These are phyloP conservation scores for Syngnathus typhle DNA, from an alignment of 2,113 vertebrate genomes.

Conservation along the genomic window DNA sequence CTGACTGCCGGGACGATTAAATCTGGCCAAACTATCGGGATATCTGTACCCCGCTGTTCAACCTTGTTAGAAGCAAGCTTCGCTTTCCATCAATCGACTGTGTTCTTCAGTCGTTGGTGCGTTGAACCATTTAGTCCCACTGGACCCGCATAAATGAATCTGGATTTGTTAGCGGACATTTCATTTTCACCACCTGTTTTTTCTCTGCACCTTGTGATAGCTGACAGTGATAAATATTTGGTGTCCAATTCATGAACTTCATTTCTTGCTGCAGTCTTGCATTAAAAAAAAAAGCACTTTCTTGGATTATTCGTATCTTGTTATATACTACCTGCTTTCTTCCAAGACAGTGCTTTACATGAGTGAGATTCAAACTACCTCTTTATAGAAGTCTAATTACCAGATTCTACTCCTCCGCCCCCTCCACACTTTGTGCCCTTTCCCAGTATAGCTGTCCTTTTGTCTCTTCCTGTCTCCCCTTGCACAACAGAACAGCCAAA, in stretches of 20 bases:
- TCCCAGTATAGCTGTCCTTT: not conserved
- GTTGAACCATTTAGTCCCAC: not conserved
- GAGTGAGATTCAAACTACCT: slow-evolving; percentile 14
- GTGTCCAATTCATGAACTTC: not conserved
- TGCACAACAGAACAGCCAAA: slow-evolving; percentile 51
- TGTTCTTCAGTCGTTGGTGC: not conserved
- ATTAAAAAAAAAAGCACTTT: not conserved
- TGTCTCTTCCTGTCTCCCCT: not conserved
- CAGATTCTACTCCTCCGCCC: slow-evolving; percentile 12
- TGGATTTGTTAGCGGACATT: not conserved
- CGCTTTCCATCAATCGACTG: not conserved
- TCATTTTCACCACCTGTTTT: not conserved
- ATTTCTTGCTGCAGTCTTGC: not conserved
- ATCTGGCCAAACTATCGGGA: not conserved
- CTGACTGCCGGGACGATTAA: not conserved
- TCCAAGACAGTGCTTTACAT: slow-evolving; percentile 6
- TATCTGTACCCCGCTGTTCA: not conserved
- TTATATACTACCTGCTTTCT: not conserved
- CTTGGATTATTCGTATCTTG: slow-evolving; percentile 1
- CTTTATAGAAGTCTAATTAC: slow-evolving; percentile 30
- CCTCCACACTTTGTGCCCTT: not conserved
- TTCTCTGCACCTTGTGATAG: not conserved
- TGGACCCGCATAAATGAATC: not conserved
- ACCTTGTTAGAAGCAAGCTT: not conserved
- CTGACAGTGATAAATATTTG: not conserved